Evolutionary conservation across 2,113 vertebrate genomes (phyloP), one percentile per base, ranked within the genome.

Genomic region (Barbus barbus): DNA sequence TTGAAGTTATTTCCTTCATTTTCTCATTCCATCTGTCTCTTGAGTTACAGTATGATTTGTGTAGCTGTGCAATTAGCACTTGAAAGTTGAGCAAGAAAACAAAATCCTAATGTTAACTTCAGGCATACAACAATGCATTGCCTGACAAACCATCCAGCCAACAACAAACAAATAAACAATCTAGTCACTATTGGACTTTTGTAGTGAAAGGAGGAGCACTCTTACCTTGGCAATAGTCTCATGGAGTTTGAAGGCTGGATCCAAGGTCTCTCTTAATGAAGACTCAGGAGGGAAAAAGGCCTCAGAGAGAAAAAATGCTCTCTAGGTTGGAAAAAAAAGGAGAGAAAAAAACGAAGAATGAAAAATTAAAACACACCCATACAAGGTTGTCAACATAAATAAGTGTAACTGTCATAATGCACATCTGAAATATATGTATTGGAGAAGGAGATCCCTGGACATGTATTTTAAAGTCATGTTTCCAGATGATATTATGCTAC

Each of bases 221-320:
- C 92, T 89, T 96, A 99, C 97, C 97, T 97, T 98, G 41, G 95
- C 93, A 89, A 98, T 91, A 65, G 91, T 94, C 89, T 97, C 95
- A 0, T 99, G 97, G 82, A 97, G 95, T 56, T 86, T 93, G 93
- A 97, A 97, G 87, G 92, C 93, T 4, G 96, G 94, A 92, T 97
- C 96, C 77, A 94, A 76, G 61, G 94, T 95, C 89, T 95, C 93
- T 48, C 90, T 88, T 90, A 87, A 89, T 53, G 89, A 93, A 73
- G 90, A 85, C 85, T 69, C 87, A 16, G 85, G 88, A 87, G 92
- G 90, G 86, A 95, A 96, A 89, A 95, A 84, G 41, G 95, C 96
- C 91, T 98, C 97, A 0, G 93, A 95, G 86, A 97, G 93, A 89
- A 98, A 96, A 90, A 91, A 93, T 88, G 93, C 92, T 74, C 90